Conservation (phyloP, 1,140 invertebrate species). For the Zelostemma sp. region DNA sequence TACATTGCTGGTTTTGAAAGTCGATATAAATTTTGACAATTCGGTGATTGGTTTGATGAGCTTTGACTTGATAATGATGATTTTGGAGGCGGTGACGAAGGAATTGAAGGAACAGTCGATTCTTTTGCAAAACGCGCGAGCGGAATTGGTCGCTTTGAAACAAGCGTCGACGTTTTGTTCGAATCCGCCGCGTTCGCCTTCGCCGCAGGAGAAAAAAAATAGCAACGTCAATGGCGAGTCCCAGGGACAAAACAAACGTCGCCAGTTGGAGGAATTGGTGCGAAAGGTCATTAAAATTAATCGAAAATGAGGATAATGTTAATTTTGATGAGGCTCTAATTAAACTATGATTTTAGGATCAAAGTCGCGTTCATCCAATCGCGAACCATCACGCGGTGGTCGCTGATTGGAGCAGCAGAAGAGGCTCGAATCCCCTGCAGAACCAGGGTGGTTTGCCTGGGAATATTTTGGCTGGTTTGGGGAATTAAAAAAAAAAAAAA, state of each 20-base stretch:
- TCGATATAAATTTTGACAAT: no score
- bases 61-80: no score
- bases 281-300: slow-evolving; percentile 52
- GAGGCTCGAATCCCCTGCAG: slow-evolving; percentile 53
- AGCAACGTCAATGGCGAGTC: slow-evolving; percentile 36
- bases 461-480: slow-evolving; percentile 59
- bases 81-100: slow-evolving; percentile 54
- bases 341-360: slow-evolving; percentile 41
- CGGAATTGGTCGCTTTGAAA: slow-evolving; percentile 61
- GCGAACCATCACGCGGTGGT: slow-evolving; percentile 58
- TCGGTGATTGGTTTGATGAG: no score
- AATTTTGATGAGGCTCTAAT: no score
- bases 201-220: slow-evolving; percentile 9
- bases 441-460: slow-evolving; percentile 58
- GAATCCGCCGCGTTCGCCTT: slow-evolving; percentile 27
- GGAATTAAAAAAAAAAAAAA: no score
- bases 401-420: slow-evolving; percentile 51
- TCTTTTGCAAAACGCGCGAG: slow-evolving; percentile 56
- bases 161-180: slow-evolving; percentile 35
- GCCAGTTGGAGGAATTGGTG: slow-evolving; percentile 61
- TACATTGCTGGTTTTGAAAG: slow-evolving; percentile 6
- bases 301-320: no score
- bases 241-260: slow-evolving; percentile 52
- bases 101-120: slow-evolving; percentile 63
- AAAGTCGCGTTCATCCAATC: slow-evolving; percentile 50